Base-by-base conservation (phyloP, 2,113 vertebrate species). In the Chelonoidis abingdonii region DNA sequence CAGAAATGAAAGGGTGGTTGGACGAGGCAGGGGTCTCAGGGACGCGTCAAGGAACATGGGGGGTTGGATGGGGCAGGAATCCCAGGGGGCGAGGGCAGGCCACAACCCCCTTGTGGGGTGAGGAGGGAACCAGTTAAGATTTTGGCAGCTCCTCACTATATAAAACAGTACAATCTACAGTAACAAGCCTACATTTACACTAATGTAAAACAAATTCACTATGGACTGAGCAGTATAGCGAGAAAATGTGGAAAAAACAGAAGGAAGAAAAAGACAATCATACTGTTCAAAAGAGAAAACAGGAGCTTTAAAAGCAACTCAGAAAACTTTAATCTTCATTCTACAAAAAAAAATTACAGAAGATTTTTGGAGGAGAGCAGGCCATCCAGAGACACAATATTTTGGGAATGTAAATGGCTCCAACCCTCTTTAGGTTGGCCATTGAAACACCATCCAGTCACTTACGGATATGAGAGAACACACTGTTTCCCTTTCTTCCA, bases 381-480 rank as follows among this genome's bases (percentile, higher is more conserved):
- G 72, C 91, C 87, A 91, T 79, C 25, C 35, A 76, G 13, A 89
- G 90, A 52, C 10, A 89, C 87, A 95, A 90, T 10, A 69, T 59
- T 78, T 38, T 65, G 31, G 14, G 62, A 35, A 8, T 35, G 31
- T 31, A 65, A 7, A 29, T 65, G 14, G 62, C 56, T 35, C 31
- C 14, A 31, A 82, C 59, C 78, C 87, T 49, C 84, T 86, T 84
- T 92, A 94, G 41, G 69, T 16, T 84, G 93, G 80, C 90, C 69
- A 94, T 3, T 87, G 25, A 85, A 87, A 47, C 29, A 91, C 92
- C 95, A 95, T 79, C 95, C 72, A 93, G 94, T 90, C 82, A 89
- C 79, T 84, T 88, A 94, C 1, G 7, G 90, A 90, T 35, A 92
- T 80, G 93, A 97, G 62, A 65, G 62, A 35, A 65, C 14, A 35